Evolutionary conservation across 2,888 invertebrate species (phyloP).

Genomic region (Eupsilia transversa): DNA sequence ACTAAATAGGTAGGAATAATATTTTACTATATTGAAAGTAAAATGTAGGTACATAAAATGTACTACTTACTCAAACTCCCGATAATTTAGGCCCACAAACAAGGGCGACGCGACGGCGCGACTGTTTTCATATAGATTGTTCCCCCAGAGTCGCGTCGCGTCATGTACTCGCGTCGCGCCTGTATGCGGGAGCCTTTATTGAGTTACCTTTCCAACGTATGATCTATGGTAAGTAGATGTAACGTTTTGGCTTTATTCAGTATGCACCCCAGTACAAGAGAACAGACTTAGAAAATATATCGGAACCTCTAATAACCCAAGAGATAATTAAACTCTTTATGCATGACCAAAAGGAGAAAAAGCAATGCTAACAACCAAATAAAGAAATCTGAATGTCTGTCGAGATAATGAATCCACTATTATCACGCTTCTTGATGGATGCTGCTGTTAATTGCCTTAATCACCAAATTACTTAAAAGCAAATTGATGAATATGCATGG

Average conservation of each 20-base stretch:
- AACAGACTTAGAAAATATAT: background rate
- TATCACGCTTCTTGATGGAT: conserved; percentile 4
- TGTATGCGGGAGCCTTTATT: no score
- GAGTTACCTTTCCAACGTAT: background rate
- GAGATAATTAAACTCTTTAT: background rate
- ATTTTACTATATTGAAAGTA: no score
- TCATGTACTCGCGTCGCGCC: no score
- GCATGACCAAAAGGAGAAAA: background rate
- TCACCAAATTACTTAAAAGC: conserved; percentile 35
- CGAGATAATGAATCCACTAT: background rate
- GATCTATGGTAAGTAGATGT: background rate
- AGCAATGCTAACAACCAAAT: background rate
- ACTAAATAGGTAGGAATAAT: no score
- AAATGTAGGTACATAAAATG: background rate
- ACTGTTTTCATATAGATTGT: no score
- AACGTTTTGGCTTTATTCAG: no score
- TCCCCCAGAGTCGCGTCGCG: no score
- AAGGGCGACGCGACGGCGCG: no score
- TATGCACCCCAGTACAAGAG: background rate
- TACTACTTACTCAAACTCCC: background rate
- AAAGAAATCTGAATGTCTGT: background rate
- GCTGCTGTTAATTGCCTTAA: conserved; percentile 38
- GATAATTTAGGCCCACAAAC: no score
- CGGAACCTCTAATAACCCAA: background rate
- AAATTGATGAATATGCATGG: conserved; percentile 59